A percentile compares a stretch with the other conserved stretches of the same genome.
These are phyloP conservation scores for Dendronephthya gigantea DNA, from an alignment of 64 coral and sea anemone genomes.

Conservation along the genomic window DNA sequence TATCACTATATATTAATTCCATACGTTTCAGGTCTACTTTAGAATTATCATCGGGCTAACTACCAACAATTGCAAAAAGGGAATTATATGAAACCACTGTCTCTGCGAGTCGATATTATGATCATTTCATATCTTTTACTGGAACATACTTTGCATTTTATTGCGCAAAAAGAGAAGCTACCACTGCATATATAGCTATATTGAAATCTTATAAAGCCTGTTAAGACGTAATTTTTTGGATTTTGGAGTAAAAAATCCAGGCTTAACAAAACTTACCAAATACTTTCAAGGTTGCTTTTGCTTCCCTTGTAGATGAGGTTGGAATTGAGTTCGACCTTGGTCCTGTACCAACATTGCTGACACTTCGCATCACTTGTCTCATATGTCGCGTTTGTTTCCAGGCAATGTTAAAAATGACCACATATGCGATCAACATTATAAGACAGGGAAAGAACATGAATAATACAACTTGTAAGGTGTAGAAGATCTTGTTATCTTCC, in stretches of 20 bases:
- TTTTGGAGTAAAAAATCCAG: background rate
- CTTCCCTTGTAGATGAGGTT: background rate
- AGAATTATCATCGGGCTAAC: too few species aligned
- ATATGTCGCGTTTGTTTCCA: background rate
- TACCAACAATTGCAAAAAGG: too few species aligned
- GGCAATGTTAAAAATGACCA: slow-evolving; percentile 1
- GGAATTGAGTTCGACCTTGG: background rate
- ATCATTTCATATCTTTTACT: too few species aligned
- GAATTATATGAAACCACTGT: too few species aligned
- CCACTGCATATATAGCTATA: too few species aligned
- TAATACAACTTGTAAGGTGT: background rate
- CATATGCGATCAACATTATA: background rate
- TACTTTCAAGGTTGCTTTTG: background rate
- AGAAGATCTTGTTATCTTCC: background rate
- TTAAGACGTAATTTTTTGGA: too few species aligned
- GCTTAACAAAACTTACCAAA: background rate
- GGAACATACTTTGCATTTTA: too few species aligned
- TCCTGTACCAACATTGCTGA: background rate
- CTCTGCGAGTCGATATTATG: too few species aligned
- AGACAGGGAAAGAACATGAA: background rate
- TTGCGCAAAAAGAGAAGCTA: too few species aligned
- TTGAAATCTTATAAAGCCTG: too few species aligned
- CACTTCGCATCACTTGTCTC: background rate
- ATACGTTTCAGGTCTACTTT: too few species aligned
- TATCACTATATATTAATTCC: too few species aligned